A percentile compares a stretch with the other conserved stretches of the same genome.
phyloP scores from a whole-genome alignment of 2,113 vertebrate species.

The Entelurus aequoreus region DNA sequence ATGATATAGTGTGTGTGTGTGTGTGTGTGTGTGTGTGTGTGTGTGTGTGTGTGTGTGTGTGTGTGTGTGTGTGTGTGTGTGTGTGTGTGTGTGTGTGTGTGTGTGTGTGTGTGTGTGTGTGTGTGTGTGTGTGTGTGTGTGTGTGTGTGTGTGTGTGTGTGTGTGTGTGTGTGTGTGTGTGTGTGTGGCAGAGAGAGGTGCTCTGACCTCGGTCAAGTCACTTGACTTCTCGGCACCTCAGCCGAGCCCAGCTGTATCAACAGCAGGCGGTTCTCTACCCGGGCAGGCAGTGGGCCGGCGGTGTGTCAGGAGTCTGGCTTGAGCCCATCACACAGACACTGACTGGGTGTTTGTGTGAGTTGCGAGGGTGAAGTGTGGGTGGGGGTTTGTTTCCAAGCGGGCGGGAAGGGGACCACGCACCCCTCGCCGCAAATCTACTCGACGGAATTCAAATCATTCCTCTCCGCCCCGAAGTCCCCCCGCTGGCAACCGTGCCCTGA shows the following conservation, averaged over 20 bases:
- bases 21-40: too few relatives aligned
- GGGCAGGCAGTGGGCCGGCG: conserved; percentile 44
- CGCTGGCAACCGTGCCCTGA: conserved; percentile 62
- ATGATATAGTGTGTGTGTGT: too few relatives aligned
- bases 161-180: conserved; percentile 15
- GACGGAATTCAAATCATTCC: conserved; percentile 64
- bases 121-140: conserved; percentile 13
- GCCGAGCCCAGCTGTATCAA: conserved; percentile 72
- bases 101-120: conserved; percentile 17
- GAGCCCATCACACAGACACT: conserved; percentile 53
- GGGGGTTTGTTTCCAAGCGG: conserved; percentile 9
- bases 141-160: conserved; percentile 9
- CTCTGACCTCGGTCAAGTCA: conserved; percentile 67
- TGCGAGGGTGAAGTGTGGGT: conserved; percentile 37
- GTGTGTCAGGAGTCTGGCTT: conserved; percentile 56
- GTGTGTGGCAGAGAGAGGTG: conserved; percentile 39
- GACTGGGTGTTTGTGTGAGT: conserved; percentile 62
- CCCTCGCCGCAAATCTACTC: conserved; percentile 51
- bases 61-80: conserved; percentile 7
- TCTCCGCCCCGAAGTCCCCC: conserved; percentile 40
- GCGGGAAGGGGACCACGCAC: conserved; percentile 24
- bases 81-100: conserved; percentile 13
- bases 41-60: too few relatives aligned
- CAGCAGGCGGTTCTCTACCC: conserved; percentile 44
- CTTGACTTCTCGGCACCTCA: conserved; percentile 69